These are phyloP conservation scores for Drosophila conformis DNA, from an alignment of 2,888 invertebrate species.

Conservation along the genomic window DNA sequence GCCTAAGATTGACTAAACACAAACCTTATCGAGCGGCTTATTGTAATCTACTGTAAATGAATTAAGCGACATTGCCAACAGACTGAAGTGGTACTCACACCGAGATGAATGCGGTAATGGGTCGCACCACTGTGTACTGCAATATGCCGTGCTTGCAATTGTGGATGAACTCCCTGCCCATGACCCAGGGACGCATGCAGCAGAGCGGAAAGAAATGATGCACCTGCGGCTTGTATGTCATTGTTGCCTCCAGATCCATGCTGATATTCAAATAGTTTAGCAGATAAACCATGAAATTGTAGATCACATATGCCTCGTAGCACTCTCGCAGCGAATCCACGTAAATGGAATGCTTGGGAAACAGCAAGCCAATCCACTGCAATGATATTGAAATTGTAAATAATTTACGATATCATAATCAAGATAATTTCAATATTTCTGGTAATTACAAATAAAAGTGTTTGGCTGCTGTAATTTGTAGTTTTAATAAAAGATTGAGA, in stretches of 20 bases:
- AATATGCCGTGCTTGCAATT: slow-evolving; percentile 98
- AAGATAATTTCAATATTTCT: not conserved
- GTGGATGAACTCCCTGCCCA: slow-evolving; percentile 96
- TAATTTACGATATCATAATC: not conserved
- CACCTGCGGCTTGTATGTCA: slow-evolving; percentile 92
- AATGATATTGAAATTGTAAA: slow-evolving; percentile 18
- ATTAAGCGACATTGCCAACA: not conserved
- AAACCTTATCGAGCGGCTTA: not conserved
- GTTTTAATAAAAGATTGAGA: slow-evolving; percentile 1
- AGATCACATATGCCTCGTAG: slow-evolving; percentile 99
- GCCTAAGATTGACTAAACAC: not conserved
- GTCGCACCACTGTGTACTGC: slow-evolving; percentile 96
- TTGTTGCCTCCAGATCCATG: slow-evolving; percentile 92
- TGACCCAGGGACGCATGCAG: slow-evolving; percentile 95
- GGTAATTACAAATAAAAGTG: not conserved
- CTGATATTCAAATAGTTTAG: slow-evolving; percentile 95
- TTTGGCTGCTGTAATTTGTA: not conserved
- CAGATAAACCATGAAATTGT: slow-evolving; percentile 98
- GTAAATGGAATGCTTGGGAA: slow-evolving; percentile 95
- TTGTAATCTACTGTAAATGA: not conserved
- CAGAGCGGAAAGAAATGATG: slow-evolving; percentile 96
- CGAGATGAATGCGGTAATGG: slow-evolving; percentile 94
- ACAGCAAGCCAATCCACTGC: slow-evolving; percentile 89
- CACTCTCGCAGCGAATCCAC: slow-evolving; percentile 97
- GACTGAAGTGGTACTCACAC: slow-evolving; percentile 88